These are phyloP conservation scores for Drosophila nr. fundita DNA, from an alignment of 2,888 invertebrate species.

Conservation along the genomic window DNA sequence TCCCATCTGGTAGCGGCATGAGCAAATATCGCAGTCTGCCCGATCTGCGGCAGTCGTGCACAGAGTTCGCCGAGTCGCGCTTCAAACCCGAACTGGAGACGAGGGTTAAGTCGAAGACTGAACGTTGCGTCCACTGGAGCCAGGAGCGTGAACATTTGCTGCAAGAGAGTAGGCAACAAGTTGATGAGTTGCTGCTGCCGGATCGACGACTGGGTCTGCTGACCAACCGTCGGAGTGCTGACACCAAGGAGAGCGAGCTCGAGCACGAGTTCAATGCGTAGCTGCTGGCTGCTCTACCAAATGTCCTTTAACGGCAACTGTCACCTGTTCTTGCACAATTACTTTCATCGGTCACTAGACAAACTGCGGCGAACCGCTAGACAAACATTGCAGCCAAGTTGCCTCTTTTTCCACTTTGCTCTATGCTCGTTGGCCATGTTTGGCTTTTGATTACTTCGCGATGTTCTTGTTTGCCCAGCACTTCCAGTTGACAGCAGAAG, in stretches of 20 bases:
- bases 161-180: background rate
- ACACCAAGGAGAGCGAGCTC: slow-evolving; percentile 2
- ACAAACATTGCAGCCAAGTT: slow-evolving; percentile 44
- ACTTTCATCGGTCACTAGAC: slow-evolving; percentile 40
- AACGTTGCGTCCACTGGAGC: slow-evolving; percentile 49
- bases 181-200: slow-evolving; percentile 27
- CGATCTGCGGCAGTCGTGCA: slow-evolving; percentile 16
- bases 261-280: slow-evolving; percentile 52
- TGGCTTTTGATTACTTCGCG: slow-evolving; percentile 61
- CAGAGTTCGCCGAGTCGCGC: background rate
- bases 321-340: slow-evolving; percentile 1
- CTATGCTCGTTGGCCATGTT: slow-evolving; percentile 16
- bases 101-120: background rate
- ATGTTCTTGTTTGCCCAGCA: slow-evolving; percentile 63
- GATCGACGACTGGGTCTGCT: slow-evolving; percentile 32
- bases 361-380: slow-evolving; percentile 25
- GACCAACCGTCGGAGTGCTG: background rate
- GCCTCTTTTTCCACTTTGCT: slow-evolving; percentile 13
- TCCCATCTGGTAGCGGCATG: slow-evolving; percentile 9
- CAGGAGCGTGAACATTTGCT: slow-evolving; percentile 11
- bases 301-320: background rate
- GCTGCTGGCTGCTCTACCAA: slow-evolving; percentile 1
- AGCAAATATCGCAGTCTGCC: slow-evolving; percentile 44
- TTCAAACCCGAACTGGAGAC: slow-evolving; percentile 10
- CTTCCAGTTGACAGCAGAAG: slow-evolving; percentile 38